phyloP scores from a whole-genome alignment of 2,797 vertebrate species.

The Odontamblyopus lacepedii region DNA sequence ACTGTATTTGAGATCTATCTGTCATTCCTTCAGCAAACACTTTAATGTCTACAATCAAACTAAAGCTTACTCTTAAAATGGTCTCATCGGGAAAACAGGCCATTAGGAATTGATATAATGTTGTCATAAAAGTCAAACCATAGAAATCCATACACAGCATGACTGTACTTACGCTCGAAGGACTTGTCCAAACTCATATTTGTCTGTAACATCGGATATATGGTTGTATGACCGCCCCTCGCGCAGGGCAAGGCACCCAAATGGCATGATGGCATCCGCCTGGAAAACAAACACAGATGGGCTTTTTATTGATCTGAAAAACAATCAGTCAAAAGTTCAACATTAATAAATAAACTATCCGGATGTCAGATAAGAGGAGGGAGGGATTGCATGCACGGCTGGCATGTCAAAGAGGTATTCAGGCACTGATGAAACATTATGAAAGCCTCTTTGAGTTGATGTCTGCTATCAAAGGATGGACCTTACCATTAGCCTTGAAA shows the following conservation, averaged over 20 bases:
- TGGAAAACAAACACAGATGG: constrained; percentile 44
- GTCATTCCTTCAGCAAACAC: constrained; percentile 26
- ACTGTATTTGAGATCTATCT: background rate
- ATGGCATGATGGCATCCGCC: constrained; percentile 86
- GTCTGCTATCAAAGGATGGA: constrained; percentile 12
- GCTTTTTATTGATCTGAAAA: constrained; percentile 20
- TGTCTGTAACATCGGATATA: constrained; percentile 86
- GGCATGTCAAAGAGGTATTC: constrained; percentile 32
- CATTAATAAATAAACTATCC: constrained; percentile 14
- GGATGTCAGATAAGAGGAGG: constrained; percentile 34
- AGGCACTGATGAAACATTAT: constrained; percentile 51
- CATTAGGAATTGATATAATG: constrained; percentile 16
- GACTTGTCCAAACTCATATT: constrained; percentile 87
- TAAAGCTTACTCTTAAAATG: constrained; percentile 25
- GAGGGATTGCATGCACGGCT: constrained; percentile 26
- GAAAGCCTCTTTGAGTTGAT: constrained; percentile 37
- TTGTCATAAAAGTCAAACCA: constrained; percentile 33
- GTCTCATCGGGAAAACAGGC: constrained; percentile 35
- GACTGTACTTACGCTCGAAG: constrained; percentile 83
- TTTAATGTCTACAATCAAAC: constrained; percentile 23
- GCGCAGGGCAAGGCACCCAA: constrained; percentile 88
- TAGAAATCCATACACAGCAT: constrained; percentile 23
- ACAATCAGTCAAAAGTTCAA: constrained; percentile 17
- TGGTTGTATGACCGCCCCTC: constrained; percentile 83
- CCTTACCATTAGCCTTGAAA: constrained; percentile 28